A percentile compares a stretch with the other conserved stretches of the same genome.
These are phyloP conservation scores for Ceyx melanurus DNA, from an alignment of 2,113 vertebrate species.

Conservation along the genomic window DNA sequence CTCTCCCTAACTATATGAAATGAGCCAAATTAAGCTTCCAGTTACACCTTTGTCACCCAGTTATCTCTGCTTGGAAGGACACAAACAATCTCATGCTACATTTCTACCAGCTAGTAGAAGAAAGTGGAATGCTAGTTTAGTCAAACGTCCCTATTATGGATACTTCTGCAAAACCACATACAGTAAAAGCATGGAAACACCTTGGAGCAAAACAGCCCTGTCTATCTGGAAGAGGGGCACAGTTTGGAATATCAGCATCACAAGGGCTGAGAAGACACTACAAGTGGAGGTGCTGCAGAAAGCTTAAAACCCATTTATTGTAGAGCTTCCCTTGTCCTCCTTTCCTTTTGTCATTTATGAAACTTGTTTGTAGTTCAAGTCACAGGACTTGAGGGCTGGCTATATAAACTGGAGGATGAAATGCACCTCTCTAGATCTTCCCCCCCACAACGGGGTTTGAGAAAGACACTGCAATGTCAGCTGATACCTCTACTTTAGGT, in stretches of 20 bases:
- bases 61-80: neutral
- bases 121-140: neutral
- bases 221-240: neutral
- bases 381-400: neutral
- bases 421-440: neutral
- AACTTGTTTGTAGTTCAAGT: neutral
- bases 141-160: neutral
- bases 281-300: neutral
- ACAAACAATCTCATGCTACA: neutral
- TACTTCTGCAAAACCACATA: neutral
- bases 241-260: neutral
- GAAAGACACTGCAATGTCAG: neutral
- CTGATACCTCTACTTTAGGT: neutral
- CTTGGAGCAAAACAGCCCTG: neutral
- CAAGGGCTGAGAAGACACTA: neutral
- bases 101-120: neutral
- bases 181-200: neutral
- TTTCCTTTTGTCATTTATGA: neutral
- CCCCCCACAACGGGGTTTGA: neutral
- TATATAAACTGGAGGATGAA: neutral
- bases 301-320: neutral
- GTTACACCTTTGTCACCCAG: neutral
- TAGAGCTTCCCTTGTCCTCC: neutral
- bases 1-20: neutral
- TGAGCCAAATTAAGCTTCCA: neutral